Evolutionary conservation across 2,888 invertebrate genomes (phyloP), one percentile per base, ranked within the genome.

Genomic region (Odontomyia ornata): DNA sequence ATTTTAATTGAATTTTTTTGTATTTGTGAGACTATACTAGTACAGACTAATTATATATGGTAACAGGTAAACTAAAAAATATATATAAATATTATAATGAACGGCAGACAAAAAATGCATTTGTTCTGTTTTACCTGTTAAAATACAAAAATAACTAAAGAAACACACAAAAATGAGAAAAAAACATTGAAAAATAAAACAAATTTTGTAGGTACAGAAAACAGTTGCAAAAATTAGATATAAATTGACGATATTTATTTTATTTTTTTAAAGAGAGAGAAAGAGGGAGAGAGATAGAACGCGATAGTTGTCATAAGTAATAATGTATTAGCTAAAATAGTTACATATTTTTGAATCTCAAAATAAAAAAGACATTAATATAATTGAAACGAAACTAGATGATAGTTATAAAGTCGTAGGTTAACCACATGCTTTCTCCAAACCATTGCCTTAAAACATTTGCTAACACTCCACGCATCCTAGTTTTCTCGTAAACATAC

Each of bases 191-290:
- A 52, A 52, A 52, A 18, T 52, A 52, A 60, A 23, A 60, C 13
- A 60, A 23, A 60, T n/a, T 13, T n/a, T 52, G 57, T 23, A 60
- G 57, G 25, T 23, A 25, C 25, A 60, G 25, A 18, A 52, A 60
- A 25, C 21, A 60, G 23, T 60, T 60, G 21, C n/a, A n/a, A 60
- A 25, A 60, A 9, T 25, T 60, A 60, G 57, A 60, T 25, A 60
- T 60, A 60, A 60, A 60, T 25, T 60, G 57, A 52, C 15, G 18
- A 60, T 60, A 60, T 60, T 60, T 60, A 60, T 60, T 60, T 60
- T 60, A 60, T 60, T 60, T 60, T 60, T 60, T 25, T 60, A 60
- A 13, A 52, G 18, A 52, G 52, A 52, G 52, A 52, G 18, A 52
- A 15, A 52, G 18, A 52, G 18, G 18, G 18, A 52, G 18, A 60